Conservation (phyloP, 2,113 vertebrate species). For the Cisticola juncidis region DNA sequence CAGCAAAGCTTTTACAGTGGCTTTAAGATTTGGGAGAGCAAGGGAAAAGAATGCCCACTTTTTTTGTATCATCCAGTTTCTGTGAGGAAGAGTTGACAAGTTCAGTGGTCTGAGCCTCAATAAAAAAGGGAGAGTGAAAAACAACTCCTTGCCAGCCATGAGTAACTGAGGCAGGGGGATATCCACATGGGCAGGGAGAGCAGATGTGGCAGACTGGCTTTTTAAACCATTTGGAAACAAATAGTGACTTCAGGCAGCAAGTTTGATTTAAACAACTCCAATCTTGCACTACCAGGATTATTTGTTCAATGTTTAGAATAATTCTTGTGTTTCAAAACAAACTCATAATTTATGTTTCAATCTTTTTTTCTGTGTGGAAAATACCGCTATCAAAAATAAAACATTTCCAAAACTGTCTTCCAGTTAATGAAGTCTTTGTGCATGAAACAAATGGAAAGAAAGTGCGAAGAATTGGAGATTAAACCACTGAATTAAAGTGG, state of each 20-base stretch:
- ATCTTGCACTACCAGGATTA: not conserved
- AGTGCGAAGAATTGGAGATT: not conserved
- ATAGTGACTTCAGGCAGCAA: not conserved
- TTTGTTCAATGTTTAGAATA: not conserved
- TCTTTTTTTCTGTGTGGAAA: not conserved
- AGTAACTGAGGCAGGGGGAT: not conserved
- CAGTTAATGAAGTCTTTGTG: not conserved
- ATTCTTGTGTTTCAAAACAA: not conserved
- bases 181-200: not conserved
- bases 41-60: not conserved
- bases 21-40: not conserved
- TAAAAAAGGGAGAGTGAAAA: not conserved
- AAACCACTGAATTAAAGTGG: not conserved
- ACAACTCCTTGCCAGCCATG: not conserved
- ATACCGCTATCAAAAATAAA: not conserved
- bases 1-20: not conserved
- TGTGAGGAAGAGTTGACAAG: not conserved
- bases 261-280: not conserved
- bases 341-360: not conserved
- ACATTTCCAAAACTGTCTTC: not conserved
- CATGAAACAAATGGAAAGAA: not conserved
- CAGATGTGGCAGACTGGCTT: not conserved
- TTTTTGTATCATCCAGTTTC: not conserved
- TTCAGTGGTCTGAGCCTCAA: not conserved
- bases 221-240: not conserved